Percentiles rank a stretch among this genome's conserved stretches.
phyloP scores from a whole-genome alignment of 2,797 vertebrate species.

The Cirrhinus molitorella region DNA sequence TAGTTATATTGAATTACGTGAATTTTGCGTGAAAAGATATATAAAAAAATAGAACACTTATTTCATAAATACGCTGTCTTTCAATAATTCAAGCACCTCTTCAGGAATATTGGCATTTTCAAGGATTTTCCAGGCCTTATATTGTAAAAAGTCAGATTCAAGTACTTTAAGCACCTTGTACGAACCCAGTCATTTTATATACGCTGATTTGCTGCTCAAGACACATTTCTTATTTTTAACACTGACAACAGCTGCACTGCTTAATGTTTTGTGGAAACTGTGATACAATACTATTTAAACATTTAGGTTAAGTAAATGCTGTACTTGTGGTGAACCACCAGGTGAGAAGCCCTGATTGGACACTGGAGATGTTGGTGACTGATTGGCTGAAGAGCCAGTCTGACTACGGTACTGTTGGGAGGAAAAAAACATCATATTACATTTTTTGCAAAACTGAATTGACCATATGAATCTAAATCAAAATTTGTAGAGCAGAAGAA shows the following conservation, averaged over 20 bases:
- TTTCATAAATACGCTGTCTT: too few relatives aligned
- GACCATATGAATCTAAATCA: neutral
- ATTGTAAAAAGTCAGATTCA: too few relatives aligned
- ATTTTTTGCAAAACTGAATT: neutral
- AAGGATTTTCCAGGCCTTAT: too few relatives aligned
- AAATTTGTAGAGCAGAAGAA: neutral
- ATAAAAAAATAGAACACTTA: too few relatives aligned
- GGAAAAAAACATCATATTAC: conserved; percentile 66
- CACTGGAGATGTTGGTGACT: conserved; percentile 99
- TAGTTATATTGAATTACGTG: too few relatives aligned
- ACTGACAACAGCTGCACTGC: neutral
- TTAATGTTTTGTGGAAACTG: neutral
- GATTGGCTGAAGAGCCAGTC: conserved; percentile 97
- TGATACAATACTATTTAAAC: neutral
- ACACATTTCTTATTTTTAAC: neutral
- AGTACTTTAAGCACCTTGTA: too few relatives aligned
- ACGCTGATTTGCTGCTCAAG: neutral
- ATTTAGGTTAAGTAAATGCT: conserved; percentile 48
- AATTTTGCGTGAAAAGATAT: too few relatives aligned
- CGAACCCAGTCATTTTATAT: too few relatives aligned
- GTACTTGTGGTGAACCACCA: conserved; percentile 98
- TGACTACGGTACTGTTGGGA: conserved; percentile 98
- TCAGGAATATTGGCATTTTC: too few relatives aligned
- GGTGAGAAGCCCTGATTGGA: conserved; percentile 99
- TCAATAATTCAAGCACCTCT: too few relatives aligned